Evolutionary conservation across 92 coral and sea anemone genomes (phyloP).

Genomic region (Umimayanthus chanpuru): DNA sequence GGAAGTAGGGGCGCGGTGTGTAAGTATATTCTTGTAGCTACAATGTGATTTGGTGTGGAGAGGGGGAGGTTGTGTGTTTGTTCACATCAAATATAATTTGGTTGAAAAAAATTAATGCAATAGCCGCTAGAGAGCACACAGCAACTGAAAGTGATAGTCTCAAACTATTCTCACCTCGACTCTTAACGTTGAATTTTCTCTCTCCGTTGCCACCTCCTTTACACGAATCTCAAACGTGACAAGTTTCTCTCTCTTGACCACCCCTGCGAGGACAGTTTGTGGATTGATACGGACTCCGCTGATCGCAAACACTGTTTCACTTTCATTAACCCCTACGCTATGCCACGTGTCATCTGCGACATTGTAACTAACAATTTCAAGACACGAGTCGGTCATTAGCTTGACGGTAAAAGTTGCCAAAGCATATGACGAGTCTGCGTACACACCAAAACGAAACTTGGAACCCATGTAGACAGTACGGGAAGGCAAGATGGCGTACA

Average conservation of each 20-base stretch:
- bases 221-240: constrained; percentile 57
- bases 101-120: too few species aligned
- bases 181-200: constrained; percentile 42
- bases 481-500: constrained; percentile 53
- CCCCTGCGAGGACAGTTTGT: constrained; percentile 45
- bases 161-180: constrained; percentile 44
- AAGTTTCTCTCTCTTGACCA: constrained; percentile 50
- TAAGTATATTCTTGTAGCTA: too few species aligned
- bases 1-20: too few species aligned
- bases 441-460: constrained; percentile 46
- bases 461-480: constrained; percentile 49
- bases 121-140: too few species aligned
- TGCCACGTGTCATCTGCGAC: constrained; percentile 53
- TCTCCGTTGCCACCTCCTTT: constrained; percentile 49
- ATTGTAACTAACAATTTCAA: constrained; percentile 29
- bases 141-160: too few species aligned
- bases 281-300: constrained; percentile 55
- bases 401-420: constrained; percentile 48
- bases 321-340: constrained; percentile 46
- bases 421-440: constrained; percentile 53
- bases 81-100: too few species aligned
- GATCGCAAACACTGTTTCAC: constrained; percentile 54
- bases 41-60: too few species aligned
- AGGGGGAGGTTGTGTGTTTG: too few species aligned
- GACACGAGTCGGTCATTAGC: constrained; percentile 43